Evolutionary conservation across 1,140 invertebrate genomes (phyloP).

Genomic region (Asobara japonica): DNA sequence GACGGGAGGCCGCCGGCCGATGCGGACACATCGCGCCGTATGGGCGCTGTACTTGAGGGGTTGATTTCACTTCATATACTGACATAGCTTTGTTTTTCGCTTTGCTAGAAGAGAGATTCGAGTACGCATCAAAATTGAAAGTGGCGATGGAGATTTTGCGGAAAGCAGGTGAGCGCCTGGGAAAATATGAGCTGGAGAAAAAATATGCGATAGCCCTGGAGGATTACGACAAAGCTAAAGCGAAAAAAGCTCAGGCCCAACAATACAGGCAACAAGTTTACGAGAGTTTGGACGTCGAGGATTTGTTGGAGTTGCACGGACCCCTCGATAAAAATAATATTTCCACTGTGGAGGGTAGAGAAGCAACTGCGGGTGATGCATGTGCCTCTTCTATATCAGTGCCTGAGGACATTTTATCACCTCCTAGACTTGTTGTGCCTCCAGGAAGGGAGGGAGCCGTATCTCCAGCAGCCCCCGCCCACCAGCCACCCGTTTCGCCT

Average conservation of each 20-base stretch:
- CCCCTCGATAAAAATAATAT: constrained; percentile 66
- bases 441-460: constrained; percentile 56
- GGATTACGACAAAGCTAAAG: constrained; percentile 88
- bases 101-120: constrained; percentile 84
- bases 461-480: constrained; percentile 55
- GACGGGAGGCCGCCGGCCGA: too few relatives aligned
- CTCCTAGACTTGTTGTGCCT: constrained; percentile 56
- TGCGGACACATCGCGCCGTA: too few relatives aligned
- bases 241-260: constrained; percentile 90
- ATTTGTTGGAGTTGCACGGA: constrained; percentile 83
- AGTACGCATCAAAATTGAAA: constrained; percentile 91
- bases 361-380: constrained; percentile 44
- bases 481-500: constrained; percentile 65
- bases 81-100: constrained; percentile 13
- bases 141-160: constrained; percentile 83
- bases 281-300: constrained; percentile 74
- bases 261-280: constrained; percentile 79
- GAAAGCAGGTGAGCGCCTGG: constrained; percentile 87
- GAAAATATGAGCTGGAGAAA: constrained; percentile 91
- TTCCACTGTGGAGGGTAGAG: constrained; percentile 53
- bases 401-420: constrained; percentile 51
- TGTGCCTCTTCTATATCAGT: constrained; percentile 37
- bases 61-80: too few relatives aligned
- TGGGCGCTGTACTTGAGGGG: too few relatives aligned
- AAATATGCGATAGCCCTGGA: constrained; percentile 89